Percentiles rank a stretch among this genome's conserved stretches.
Conservation (phyloP, 2,113 vertebrate genomes). For the Cyanistes caeruleus region DNA sequence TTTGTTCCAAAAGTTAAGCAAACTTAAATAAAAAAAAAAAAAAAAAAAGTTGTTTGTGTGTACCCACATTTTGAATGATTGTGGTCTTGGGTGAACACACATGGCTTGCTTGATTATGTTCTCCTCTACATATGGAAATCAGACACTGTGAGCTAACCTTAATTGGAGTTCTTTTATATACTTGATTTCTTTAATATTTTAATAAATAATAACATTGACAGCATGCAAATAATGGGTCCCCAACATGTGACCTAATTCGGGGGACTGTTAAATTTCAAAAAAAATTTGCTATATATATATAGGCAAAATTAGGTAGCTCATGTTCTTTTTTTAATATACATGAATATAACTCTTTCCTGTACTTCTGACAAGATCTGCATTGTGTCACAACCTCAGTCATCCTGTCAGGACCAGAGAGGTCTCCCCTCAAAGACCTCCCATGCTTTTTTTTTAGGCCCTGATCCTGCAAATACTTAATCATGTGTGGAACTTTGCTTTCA, state of each 20-base stretch:
- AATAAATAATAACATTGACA: neutral
- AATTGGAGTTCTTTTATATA: neutral
- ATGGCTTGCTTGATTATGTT: neutral
- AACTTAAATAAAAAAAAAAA: neutral
- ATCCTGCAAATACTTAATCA: conserved; percentile 23
- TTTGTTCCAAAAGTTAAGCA: neutral
- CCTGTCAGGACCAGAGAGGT: neutral
- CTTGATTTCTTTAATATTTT: neutral
- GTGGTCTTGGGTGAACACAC: neutral
- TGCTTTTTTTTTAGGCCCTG: neutral
- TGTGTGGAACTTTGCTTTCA: conserved; percentile 10
- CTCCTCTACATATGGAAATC: neutral
- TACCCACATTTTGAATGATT: neutral
- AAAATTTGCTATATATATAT: neutral
- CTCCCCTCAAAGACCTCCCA: neutral
- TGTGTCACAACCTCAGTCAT: neutral
- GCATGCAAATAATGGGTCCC: neutral
- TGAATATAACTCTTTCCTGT: neutral
- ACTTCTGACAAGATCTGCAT: neutral
- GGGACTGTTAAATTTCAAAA: neutral
- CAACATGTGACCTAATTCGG: neutral
- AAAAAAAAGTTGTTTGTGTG: neutral
- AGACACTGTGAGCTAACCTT: neutral
- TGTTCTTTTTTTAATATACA: neutral
- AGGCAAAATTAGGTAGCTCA: neutral